These are phyloP conservation scores for Platalea minor DNA, from an alignment of 2,797 vertebrate genomes.

Conservation along the genomic window DNA sequence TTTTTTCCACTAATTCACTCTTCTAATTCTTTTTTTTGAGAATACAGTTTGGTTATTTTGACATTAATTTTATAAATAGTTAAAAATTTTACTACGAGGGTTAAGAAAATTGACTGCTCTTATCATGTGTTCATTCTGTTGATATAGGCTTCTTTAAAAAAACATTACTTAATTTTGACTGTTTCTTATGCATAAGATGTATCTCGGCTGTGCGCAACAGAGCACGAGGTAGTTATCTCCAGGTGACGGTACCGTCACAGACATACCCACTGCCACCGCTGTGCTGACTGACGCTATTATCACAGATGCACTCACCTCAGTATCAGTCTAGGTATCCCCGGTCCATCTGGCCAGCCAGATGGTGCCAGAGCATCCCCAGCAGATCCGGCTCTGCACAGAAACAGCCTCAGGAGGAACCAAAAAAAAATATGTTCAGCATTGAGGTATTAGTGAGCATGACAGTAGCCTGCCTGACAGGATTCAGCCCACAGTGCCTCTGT, in stretches of 20 bases:
- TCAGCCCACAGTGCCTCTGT: neutral
- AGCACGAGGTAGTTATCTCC: neutral
- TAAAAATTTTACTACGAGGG: neutral
- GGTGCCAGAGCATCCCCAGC: neutral
- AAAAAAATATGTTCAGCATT: neutral
- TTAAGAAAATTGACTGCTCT: neutral
- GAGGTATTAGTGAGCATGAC: neutral
- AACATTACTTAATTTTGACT: neutral
- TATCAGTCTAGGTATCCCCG: neutral
- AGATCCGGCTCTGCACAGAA: neutral
- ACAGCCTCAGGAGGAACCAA: neutral
- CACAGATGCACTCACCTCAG: neutral
- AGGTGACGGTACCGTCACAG: accelerated
- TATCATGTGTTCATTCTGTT: neutral
- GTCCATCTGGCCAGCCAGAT: neutral
- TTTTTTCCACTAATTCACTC: neutral
- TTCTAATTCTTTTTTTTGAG: neutral
- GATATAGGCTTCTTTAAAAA: neutral
- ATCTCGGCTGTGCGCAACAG: neutral
- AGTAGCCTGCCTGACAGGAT: neutral
- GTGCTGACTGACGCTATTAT: accelerated
- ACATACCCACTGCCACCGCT: neutral
- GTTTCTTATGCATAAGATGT: accelerated
- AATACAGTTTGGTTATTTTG: neutral
- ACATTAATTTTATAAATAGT: neutral